Evolutionary conservation across 2,888 invertebrate species (phyloP).

Genomic region (Globia sparganii): DNA sequence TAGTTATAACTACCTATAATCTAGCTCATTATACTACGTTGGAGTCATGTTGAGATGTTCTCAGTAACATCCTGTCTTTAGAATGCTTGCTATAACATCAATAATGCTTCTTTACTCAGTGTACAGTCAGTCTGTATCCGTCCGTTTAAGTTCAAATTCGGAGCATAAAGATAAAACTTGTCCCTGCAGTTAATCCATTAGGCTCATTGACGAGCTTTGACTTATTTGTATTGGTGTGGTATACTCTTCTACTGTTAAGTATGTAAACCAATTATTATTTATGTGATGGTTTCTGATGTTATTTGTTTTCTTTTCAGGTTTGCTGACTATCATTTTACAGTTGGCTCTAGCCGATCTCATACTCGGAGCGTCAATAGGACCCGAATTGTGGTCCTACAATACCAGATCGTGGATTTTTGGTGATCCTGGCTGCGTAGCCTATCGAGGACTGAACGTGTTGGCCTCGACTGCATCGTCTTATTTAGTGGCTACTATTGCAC

Average conservation of each 20-base stretch:
- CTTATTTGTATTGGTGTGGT: constrained; percentile 22
- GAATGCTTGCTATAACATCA: constrained; percentile 17
- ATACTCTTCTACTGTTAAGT: constrained; percentile 2
- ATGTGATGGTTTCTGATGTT: background rate
- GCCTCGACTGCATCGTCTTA: constrained; percentile 90
- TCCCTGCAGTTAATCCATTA: constrained; percentile 12
- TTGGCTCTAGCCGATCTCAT: constrained; percentile 88
- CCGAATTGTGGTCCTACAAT: constrained; percentile 89
- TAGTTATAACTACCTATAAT: constrained; percentile 5
- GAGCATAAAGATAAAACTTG: constrained; percentile 5
- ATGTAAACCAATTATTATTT: background rate
- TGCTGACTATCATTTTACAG: constrained; percentile 89
- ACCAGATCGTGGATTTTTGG: constrained; percentile 89
- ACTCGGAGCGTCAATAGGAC: constrained; percentile 83
- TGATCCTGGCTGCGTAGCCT: constrained; percentile 86
- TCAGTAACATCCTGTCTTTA: constrained; percentile 10
- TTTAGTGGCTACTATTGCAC: constrained; percentile 89
- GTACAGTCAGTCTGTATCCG: background rate
- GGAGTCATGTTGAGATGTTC: constrained; percentile 11
- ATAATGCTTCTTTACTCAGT: constrained; percentile 12
- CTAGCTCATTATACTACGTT: background rate
- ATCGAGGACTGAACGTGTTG: constrained; percentile 90
- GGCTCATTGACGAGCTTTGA: constrained; percentile 22
- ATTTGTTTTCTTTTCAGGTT: constrained; percentile 83
- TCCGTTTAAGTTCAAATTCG: constrained; percentile 16